Evolutionary conservation across 2,113 vertebrate species (phyloP).

Genomic region (Cyanoderma ruficeps): DNA sequence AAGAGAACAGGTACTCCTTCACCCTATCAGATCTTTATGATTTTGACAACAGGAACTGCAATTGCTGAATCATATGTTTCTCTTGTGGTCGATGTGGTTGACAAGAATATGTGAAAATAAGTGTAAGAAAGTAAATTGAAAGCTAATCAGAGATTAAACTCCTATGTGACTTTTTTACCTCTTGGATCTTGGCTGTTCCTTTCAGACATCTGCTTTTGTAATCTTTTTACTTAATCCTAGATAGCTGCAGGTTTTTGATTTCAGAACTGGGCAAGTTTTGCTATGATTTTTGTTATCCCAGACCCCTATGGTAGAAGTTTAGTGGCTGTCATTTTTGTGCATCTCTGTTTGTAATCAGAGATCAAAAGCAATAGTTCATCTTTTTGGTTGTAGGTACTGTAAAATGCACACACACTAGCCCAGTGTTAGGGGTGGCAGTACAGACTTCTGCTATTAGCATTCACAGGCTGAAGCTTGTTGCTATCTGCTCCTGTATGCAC

Average conservation of each 20-base stretch:
- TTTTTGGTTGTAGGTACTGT: neutral
- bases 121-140: neutral
- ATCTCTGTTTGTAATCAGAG: neutral
- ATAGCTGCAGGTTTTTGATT: neutral
- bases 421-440: neutral
- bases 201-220: neutral
- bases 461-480: neutral
- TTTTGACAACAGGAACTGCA: neutral
- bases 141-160: neutral
- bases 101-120: neutral
- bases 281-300: neutral
- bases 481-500: neutral
- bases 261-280: neutral
- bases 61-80: neutral
- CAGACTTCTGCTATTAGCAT: neutral
- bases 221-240: neutral
- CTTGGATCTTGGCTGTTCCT: neutral
- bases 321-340: neutral
- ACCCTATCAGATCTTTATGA: neutral
- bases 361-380: neutral
- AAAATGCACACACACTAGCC: neutral
- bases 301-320: neutral
- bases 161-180: neutral
- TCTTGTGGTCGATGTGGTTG: neutral
- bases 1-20: neutral